These are phyloP conservation scores for Chlorospingus flavigularis DNA, from an alignment of 2,797 vertebrate genomes.

Conservation along the genomic window DNA sequence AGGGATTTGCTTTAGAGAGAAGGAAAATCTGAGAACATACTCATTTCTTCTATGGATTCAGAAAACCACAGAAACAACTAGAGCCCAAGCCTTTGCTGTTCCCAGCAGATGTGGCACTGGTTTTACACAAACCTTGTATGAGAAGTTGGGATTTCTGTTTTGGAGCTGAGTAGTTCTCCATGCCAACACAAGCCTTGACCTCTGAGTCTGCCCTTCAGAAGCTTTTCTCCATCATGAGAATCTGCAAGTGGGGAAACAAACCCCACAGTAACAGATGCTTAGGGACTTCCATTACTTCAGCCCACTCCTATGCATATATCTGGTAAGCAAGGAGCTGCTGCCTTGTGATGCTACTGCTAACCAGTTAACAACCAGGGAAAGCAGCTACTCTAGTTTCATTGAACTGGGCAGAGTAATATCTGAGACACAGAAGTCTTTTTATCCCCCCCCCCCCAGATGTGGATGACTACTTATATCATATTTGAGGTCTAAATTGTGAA, in stretches of 20 bases:
- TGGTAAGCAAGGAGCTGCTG: background rate
- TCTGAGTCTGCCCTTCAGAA: background rate
- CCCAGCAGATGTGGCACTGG: background rate
- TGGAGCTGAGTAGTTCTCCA: background rate
- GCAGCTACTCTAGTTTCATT: background rate
- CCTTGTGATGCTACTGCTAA: background rate
- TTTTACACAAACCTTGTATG: background rate
- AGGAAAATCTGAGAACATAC: constrained; percentile 36
- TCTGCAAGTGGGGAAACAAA: background rate
- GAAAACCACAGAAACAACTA: constrained; percentile 21
- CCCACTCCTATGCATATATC: background rate
- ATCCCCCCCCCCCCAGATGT: rapidly evolving
- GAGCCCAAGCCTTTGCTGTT: background rate
- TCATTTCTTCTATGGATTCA: constrained; percentile 34
- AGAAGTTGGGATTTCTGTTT: background rate
- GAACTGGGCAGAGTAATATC: background rate
- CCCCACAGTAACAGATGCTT: background rate
- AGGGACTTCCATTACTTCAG: background rate
- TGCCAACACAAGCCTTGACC: background rate
- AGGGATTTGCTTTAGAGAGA: constrained; percentile 44
- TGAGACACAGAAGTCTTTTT: background rate
- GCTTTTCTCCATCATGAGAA: background rate
- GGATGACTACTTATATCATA: background rate
- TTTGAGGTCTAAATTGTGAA: background rate
- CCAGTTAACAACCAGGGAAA: background rate